Conservation (phyloP, 2,113 vertebrate genomes). For the Chrysochloris asiatica region DNA sequence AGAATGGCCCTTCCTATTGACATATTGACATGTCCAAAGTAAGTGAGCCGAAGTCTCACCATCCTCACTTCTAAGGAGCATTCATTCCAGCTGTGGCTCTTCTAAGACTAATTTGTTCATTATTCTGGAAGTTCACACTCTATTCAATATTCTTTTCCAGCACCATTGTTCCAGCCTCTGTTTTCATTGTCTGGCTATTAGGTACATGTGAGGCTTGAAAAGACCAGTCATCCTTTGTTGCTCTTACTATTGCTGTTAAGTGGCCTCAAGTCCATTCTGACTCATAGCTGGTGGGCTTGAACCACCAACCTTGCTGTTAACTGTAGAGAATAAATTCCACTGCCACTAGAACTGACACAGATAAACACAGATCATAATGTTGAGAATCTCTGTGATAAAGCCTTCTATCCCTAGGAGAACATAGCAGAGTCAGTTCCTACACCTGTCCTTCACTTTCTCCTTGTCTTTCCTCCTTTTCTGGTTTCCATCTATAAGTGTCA, state of each 20-base stretch:
- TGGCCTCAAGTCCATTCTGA: too few relatives aligned
- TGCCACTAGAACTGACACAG: background rate
- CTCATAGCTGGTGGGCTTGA: too few relatives aligned
- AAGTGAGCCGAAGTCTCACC: background rate
- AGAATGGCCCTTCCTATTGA: too few relatives aligned
- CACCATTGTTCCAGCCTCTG: background rate
- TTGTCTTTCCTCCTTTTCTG: background rate
- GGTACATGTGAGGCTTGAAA: background rate
- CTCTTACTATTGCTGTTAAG: too few relatives aligned
- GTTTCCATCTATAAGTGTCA: background rate
- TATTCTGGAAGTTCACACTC: background rate
- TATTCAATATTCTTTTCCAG: background rate
- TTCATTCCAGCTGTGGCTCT: background rate
- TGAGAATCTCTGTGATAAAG: background rate
- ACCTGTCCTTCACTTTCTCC: background rate
- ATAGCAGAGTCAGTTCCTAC: accelerated
- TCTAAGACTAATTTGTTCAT: background rate
- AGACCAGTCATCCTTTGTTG: background rate
- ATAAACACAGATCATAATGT: background rate
- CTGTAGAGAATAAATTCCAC: background rate
- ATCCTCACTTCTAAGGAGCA: background rate
- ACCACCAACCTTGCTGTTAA: too few relatives aligned
- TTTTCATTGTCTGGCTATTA: background rate
- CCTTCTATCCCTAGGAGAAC: background rate
- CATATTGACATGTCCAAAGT: background rate